Conservation (phyloP, 2,888 invertebrate species). For the Strigamia transsilvanica region DNA sequence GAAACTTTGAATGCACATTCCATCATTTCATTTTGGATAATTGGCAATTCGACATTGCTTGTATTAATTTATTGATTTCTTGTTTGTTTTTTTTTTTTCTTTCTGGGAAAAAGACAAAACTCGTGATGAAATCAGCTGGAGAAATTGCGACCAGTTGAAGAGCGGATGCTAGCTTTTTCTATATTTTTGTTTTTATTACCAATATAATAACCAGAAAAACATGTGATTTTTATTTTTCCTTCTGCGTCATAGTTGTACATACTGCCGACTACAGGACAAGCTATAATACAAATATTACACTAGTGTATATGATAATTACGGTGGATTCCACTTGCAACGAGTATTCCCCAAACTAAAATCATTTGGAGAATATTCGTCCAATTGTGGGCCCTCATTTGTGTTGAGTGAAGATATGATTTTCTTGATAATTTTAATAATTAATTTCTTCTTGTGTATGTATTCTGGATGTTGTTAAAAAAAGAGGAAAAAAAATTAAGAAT, state of each 20-base stretch:
- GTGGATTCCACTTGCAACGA: too few species aligned
- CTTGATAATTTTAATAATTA: neutral
- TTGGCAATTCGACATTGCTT: neutral
- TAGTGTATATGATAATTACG: too few species aligned
- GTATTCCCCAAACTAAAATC: too few species aligned
- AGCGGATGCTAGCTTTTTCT: neutral
- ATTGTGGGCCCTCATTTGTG: neutral
- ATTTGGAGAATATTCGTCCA: too few species aligned
- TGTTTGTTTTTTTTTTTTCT: neutral
- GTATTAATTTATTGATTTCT: neutral
- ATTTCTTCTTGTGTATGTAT: slow-evolving; percentile 17
- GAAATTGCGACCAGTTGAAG: neutral
- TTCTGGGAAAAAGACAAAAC: slow-evolving; percentile 15
- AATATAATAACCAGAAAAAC: slow-evolving; percentile 36
- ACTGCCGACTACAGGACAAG: slow-evolving; percentile 45
- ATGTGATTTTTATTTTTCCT: slow-evolving; percentile 31
- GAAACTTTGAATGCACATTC: too few species aligned
- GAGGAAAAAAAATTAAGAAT: neutral
- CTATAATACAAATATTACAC: neutral
- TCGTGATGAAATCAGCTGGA: slow-evolving; percentile 11
- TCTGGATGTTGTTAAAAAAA: slow-evolving; percentile 20
- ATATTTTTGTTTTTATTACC: slow-evolving; percentile 32
- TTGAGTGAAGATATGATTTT: slow-evolving; percentile 9
- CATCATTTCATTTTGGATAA: too few species aligned
- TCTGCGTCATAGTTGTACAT: slow-evolving; percentile 45